Percentiles rank a stretch among this genome's conserved stretches.
Evolutionary conservation across 2,888 invertebrate genomes (phyloP).

Genomic region (Dorcus parallelipipedus): DNA sequence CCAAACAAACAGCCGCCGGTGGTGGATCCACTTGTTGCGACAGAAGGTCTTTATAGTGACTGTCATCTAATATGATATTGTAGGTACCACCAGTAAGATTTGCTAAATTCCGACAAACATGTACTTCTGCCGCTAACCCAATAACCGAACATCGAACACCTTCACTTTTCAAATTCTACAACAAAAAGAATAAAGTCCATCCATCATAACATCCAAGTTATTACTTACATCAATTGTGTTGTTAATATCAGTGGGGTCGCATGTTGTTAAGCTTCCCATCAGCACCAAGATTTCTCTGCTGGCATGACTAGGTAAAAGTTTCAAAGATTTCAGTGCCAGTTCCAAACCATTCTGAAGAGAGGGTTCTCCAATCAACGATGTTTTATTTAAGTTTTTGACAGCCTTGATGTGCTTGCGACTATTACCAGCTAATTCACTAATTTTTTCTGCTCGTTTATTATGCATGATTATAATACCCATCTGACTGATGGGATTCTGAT

Average conservation of each 20-base stretch:
- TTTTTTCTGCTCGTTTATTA: conserved; percentile 91
- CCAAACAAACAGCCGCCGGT: conserved; percentile 67
- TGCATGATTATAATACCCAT: conserved; percentile 87
- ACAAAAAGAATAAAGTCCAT: conserved; percentile 19
- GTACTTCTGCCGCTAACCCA: conserved; percentile 92
- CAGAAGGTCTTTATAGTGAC: conserved; percentile 67
- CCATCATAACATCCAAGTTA: neutral
- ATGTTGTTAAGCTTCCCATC: conserved; percentile 92
- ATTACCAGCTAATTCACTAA: conserved; percentile 88
- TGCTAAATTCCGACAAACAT: conserved; percentile 83
- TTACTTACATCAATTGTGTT: conserved; percentile 69
- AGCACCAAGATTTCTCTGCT: conserved; percentile 91
- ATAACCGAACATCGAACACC: conserved; percentile 92
- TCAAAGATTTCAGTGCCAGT: conserved; percentile 77
- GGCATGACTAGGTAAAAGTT: conserved; percentile 88
- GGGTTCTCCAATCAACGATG: conserved; percentile 83
- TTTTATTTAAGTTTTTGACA: conserved; percentile 60
- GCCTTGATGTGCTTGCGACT: conserved; percentile 75
- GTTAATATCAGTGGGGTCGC: conserved; percentile 92
- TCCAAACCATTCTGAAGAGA: conserved; percentile 95
- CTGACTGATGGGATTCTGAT: conserved; percentile 98
- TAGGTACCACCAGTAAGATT: conserved; percentile 85
- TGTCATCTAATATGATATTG: conserved; percentile 80
- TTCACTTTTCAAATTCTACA: conserved; percentile 67
- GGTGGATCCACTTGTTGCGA: conserved; percentile 66